Evolutionary conservation across 2,113 vertebrate genomes (phyloP).

Genomic region (Pedetes capensis): DNA sequence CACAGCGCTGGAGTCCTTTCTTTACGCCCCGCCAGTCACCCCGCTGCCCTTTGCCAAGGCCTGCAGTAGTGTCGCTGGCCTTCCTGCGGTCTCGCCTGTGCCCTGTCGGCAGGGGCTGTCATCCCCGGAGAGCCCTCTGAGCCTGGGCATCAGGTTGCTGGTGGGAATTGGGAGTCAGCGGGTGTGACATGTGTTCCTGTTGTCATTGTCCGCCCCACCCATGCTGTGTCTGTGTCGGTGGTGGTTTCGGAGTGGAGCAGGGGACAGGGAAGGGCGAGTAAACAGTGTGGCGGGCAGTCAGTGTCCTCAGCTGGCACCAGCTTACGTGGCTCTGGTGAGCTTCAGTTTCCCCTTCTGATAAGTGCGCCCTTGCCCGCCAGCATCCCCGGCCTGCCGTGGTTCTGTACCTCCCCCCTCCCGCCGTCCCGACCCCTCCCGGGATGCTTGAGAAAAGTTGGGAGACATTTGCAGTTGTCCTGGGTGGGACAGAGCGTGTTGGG

Average conservation of each 20-base stretch:
- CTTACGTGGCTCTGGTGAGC: neutral
- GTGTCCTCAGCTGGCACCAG: neutral
- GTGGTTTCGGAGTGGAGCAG: neutral
- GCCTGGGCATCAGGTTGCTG: too few relatives aligned
- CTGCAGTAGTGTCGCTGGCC: too few relatives aligned
- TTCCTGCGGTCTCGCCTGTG: neutral
- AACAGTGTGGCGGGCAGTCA: accelerated
- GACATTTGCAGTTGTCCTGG: neutral
- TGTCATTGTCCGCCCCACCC: neutral
- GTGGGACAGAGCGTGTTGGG: too few relatives aligned
- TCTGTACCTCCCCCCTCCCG: too few relatives aligned
- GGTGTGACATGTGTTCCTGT: too few relatives aligned
- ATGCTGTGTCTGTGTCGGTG: neutral
- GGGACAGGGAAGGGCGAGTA: neutral
- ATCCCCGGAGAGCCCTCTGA: neutral
- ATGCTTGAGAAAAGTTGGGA: neutral
- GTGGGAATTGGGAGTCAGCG: too few relatives aligned
- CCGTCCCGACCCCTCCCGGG: neutral
- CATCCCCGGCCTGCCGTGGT: neutral
- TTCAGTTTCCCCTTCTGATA: neutral
- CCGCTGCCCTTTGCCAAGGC: too few relatives aligned
- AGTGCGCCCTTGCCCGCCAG: too few relatives aligned
- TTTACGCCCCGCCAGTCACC: neutral
- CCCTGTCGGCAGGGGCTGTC: neutral
- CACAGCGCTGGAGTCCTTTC: neutral